Evolutionary conservation across 2,797 vertebrate species (phyloP), one percentile per base, ranked within the genome.

Genomic region (Schizothorax lantsangensis): DNA sequence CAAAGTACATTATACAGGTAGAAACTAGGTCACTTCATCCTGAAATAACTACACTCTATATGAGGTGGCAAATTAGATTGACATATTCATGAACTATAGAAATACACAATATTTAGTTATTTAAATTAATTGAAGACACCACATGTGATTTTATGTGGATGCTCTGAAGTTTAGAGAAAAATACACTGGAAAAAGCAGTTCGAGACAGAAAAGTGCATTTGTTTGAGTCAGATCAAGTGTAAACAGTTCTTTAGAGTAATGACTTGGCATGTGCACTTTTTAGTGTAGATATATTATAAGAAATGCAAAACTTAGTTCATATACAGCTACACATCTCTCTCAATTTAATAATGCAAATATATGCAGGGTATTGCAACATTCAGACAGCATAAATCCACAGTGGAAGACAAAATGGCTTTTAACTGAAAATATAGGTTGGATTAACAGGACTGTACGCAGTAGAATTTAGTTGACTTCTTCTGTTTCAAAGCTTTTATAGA

Each of bases 21-120:
- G 66, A 88, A 91, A 88, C 83, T 87, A 88, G 88, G 89, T 87
- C 90, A 89, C 81, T 54, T 84, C 6, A 79, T 88, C 86, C 85
- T 88, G 84, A 87, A 89, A 91, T 91, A 91, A 79, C 88, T 84
- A 19, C 64, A 43, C 47, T 79, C 78, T 47, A 26, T 85, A 69
- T 71, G 75, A 73, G 40, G 54, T 79, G 72, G 78, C 74, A 88
- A 89, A 89, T 88, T 86, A 81, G 74, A 83, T 82, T 88, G 88
- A 83, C 89, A 90, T 81, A 3, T 72, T 59, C 43, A 33, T 75
- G 79, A 88, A 79, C 64, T 64, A 77, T 64, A 66, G 33, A 54
- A 72, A 78, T 77, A 54, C 33, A 40, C 49, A 79, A 38, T 47
- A 49, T 23, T 68, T 71, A 84, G 81, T 52, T 74, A 75, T 88